phyloP scores from a whole-genome alignment of 2,888 invertebrate species.

The Coenonympha arcania region DNA sequence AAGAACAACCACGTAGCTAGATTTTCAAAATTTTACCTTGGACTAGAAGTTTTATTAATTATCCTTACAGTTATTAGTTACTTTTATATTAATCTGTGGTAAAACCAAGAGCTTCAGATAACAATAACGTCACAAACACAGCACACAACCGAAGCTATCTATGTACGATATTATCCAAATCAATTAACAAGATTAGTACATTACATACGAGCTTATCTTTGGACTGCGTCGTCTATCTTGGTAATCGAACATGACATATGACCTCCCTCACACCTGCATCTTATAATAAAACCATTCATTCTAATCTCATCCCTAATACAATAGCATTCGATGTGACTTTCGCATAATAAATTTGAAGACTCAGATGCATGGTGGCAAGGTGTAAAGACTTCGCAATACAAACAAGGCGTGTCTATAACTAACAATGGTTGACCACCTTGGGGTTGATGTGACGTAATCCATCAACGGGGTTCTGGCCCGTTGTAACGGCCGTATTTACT shows the following conservation, averaged over 20 bases:
- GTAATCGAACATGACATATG: constrained; percentile 26
- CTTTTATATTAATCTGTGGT: no score
- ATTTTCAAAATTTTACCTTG: no score
- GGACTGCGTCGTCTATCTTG: constrained; percentile 22
- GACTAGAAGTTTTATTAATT: no score
- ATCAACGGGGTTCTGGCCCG: constrained; percentile 15
- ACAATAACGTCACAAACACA: constrained; percentile 1
- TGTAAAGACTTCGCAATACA: constrained; percentile 15
- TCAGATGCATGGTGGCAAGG: constrained; percentile 2
- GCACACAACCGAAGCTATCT: not conserved
- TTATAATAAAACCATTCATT: not conserved
- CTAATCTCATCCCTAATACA: not conserved
- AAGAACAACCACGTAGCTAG: no score
- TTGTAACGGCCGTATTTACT: constrained; percentile 11
- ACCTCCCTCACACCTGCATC: not conserved
- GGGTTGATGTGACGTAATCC: constrained; percentile 20
- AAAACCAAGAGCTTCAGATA: no score
- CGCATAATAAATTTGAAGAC: not conserved
- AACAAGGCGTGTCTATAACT: constrained; percentile 22
- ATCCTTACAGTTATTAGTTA: no score
- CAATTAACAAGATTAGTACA: constrained; percentile 25
- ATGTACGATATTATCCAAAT: constrained; percentile 17
- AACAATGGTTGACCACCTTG: constrained; percentile 20
- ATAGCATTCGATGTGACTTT: not conserved
- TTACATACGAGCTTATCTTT: constrained; percentile 23